Conservation (phyloP, 2,888 invertebrate genomes). For the Clistopyga incitator region DNA sequence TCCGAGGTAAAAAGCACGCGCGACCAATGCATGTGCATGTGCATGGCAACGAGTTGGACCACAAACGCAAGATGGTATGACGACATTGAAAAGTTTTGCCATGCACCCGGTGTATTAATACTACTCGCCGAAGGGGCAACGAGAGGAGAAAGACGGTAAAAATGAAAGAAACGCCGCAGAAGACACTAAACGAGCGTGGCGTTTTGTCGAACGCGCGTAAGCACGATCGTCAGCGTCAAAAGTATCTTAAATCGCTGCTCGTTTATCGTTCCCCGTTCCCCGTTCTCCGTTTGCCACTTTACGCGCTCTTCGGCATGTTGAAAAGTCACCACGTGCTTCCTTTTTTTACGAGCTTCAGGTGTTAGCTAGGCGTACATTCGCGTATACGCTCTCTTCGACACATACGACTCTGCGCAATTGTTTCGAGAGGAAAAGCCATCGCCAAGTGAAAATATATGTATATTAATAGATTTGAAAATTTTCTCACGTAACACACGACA, state of each 20-base stretch:
- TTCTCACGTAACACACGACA: conserved; percentile 27
- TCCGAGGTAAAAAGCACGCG: conserved; percentile 3
- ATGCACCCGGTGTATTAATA: conserved; percentile 11
- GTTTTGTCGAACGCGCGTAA: conserved; percentile 15
- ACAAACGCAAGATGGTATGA: conserved; percentile 21
- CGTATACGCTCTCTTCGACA: background rate
- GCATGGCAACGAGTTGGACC: conserved; percentile 35
- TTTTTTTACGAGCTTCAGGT: conserved; percentile 34
- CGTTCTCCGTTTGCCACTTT: background rate
- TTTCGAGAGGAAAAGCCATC: background rate
- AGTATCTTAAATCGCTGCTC: conserved; percentile 8
- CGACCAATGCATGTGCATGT: background rate
- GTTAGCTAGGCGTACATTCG: background rate
- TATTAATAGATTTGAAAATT: conserved; percentile 24
- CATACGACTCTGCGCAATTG: background rate
- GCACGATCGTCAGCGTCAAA: conserved; percentile 14
- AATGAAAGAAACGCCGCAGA: background rate
- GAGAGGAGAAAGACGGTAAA: background rate
- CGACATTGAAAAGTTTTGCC: conserved; percentile 50
- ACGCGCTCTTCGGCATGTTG: background rate
- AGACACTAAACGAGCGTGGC: conserved; percentile 3
- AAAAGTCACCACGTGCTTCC: conserved; percentile 22
- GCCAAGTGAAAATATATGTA: background rate
- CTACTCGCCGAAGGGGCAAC: conserved; percentile 11
- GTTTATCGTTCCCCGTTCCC: background rate